A percentile compares a stretch with the other conserved stretches of the same genome.
Evolutionary conservation across 2,113 vertebrate genomes (phyloP).

Genomic region (Nesospiza acunhae): DNA sequence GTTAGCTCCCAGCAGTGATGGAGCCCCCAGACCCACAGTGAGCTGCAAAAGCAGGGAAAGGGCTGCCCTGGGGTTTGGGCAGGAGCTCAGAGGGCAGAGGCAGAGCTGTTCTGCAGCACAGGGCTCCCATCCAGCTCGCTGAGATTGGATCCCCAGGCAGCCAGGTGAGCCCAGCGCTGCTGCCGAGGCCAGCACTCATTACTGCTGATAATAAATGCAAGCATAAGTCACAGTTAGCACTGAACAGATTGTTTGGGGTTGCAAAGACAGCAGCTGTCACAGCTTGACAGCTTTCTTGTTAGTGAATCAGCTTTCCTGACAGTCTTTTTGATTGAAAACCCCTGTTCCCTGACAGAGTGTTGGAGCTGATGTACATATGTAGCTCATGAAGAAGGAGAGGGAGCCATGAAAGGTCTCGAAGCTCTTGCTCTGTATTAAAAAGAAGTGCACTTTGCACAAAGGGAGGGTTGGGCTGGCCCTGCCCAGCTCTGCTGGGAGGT

Average conservation of each 20-base stretch:
- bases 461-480: not conserved
- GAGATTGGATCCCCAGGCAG: not conserved
- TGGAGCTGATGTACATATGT: conserved; percentile 69
- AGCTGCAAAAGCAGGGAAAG: not conserved
- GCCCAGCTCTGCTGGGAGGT: not conserved
- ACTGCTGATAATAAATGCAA: conserved; percentile 68
- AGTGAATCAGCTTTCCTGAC: conserved; percentile 77
- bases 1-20: not conserved
- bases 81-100: not conserved
- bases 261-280: conserved; percentile 78
- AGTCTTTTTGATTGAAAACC: conserved; percentile 76
- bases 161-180: conserved; percentile 50
- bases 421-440: conserved; percentile 1
- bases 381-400: conserved; percentile 52
- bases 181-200: conserved; percentile 70
- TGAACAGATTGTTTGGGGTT: conserved; percentile 78
- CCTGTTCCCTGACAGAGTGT: conserved; percentile 70
- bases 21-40: not conserved
- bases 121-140: not conserved
- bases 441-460: not conserved
- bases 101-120: not conserved
- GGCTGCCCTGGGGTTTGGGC: not conserved
- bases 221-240: conserved; percentile 74
- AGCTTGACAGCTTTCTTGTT: conserved; percentile 79
- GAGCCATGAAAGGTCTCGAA: conserved; percentile 6